phyloP scores from a whole-genome alignment of 2,888 invertebrate genomes.

The Glaucopsyche alexis region DNA sequence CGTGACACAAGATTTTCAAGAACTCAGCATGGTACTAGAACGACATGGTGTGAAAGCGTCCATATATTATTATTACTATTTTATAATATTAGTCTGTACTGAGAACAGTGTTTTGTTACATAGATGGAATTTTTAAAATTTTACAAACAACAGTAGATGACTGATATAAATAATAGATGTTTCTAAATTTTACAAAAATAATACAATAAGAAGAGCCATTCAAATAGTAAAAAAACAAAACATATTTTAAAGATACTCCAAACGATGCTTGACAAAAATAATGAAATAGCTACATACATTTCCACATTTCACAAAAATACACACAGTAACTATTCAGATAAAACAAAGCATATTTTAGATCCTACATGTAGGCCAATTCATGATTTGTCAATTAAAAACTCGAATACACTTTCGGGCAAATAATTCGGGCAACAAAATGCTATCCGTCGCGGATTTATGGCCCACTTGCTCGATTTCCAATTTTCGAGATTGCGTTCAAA shows the following conservation, averaged over 20 bases:
- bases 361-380: background rate
- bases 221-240: no score
- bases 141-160: background rate
- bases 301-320: background rate
- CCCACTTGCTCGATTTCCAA: slow-evolving; percentile 34
- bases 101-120: background rate
- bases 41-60: no score
- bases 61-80: no score
- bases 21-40: no score
- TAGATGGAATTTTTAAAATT: background rate
- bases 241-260: background rate
- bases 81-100: no score
- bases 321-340: background rate
- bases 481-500: slow-evolving; percentile 36
- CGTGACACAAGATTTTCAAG: no score
- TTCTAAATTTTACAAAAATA: background rate
- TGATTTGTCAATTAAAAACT: slow-evolving; percentile 15
- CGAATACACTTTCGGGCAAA: slow-evolving; percentile 2
- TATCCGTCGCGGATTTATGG: slow-evolving; percentile 33
- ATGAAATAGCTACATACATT: background rate
- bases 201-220: background rate
- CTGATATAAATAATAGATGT: background rate
- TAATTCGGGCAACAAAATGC: slow-evolving; percentile 30
- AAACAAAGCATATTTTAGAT: slow-evolving; percentile 9
- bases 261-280: background rate